phyloP scores from a whole-genome alignment of 2,113 vertebrate species.

The Vulpes ferrilata region DNA sequence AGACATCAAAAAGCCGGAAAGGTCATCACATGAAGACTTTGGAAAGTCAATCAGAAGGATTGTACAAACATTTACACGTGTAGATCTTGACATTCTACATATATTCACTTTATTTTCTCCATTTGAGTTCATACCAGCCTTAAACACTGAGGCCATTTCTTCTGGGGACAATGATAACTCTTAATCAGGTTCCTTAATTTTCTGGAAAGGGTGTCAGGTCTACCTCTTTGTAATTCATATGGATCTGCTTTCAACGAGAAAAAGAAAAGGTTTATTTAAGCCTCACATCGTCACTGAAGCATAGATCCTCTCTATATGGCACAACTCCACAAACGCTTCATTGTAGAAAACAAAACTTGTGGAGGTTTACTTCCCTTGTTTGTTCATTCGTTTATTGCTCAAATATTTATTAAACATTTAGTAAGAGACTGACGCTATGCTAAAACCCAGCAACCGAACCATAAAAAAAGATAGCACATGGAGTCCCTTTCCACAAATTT shows the following conservation, averaged over 20 bases:
- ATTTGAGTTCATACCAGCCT: not conserved
- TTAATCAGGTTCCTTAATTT: conserved; percentile 13
- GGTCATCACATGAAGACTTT: not conserved
- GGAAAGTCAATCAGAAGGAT: not conserved
- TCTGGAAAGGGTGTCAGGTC: not conserved
- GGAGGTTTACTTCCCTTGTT: not conserved
- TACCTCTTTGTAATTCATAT: not conserved
- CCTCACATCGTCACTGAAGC: not conserved
- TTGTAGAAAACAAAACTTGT: not conserved
- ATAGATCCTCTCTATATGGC: not conserved
- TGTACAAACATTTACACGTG: not conserved
- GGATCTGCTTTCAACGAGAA: not conserved
- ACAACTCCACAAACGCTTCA: not conserved
- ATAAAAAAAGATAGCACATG: not conserved
- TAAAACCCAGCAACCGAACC: not conserved
- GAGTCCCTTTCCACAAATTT: not conserved
- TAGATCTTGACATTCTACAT: conserved; percentile 20
- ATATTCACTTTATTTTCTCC: not conserved
- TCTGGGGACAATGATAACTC: not conserved
- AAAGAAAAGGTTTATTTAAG: not conserved
- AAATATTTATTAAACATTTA: not conserved
- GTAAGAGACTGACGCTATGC: not conserved
- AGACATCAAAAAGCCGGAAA: not conserved
- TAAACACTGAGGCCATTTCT: not conserved
- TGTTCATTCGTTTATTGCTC: not conserved